These are phyloP conservation scores for Heliangelus exortis DNA, from an alignment of 2,797 vertebrate genomes.

Conservation along the genomic window DNA sequence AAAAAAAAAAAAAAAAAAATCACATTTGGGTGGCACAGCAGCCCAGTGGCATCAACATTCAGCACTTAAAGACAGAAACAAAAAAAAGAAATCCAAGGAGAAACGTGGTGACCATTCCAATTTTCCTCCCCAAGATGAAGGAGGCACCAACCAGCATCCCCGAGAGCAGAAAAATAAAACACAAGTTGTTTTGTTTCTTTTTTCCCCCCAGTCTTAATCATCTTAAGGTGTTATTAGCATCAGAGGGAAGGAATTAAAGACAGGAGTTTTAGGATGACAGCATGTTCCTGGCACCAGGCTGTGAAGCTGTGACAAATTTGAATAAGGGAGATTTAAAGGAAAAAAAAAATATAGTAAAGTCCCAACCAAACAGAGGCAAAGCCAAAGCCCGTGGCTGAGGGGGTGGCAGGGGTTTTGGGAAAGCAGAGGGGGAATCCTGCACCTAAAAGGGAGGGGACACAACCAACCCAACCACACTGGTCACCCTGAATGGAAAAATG, in stretches of 20 bases:
- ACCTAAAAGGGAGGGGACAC: background rate
- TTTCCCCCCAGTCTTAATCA: background rate
- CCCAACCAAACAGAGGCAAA: background rate
- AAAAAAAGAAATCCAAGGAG: background rate
- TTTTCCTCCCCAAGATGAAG: background rate
- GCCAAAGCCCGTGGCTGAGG: background rate
- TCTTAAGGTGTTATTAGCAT: constrained; percentile 63
- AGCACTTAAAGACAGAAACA: background rate
- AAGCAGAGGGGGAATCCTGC: background rate
- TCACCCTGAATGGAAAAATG: background rate
- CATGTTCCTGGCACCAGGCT: constrained; percentile 27
- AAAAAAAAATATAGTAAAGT: background rate
- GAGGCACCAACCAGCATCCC: background rate
- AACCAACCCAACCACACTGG: accelerated
- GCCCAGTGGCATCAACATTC: accelerated
- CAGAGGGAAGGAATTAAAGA: constrained; percentile 54
- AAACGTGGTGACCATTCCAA: background rate
- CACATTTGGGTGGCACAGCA: accelerated
- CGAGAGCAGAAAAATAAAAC: background rate
- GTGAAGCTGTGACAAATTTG: constrained; percentile 13
- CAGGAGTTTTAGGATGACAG: constrained; percentile 36
- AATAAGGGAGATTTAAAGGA: background rate
- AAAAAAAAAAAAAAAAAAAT: too few species aligned
- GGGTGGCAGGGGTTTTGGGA: background rate
- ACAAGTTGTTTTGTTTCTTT: too few species aligned